A percentile compares a stretch with the other conserved stretches of the same genome.
These are phyloP conservation scores for Halcyon badia DNA, from an alignment of 2,797 vertebrate species.

Conservation along the genomic window DNA sequence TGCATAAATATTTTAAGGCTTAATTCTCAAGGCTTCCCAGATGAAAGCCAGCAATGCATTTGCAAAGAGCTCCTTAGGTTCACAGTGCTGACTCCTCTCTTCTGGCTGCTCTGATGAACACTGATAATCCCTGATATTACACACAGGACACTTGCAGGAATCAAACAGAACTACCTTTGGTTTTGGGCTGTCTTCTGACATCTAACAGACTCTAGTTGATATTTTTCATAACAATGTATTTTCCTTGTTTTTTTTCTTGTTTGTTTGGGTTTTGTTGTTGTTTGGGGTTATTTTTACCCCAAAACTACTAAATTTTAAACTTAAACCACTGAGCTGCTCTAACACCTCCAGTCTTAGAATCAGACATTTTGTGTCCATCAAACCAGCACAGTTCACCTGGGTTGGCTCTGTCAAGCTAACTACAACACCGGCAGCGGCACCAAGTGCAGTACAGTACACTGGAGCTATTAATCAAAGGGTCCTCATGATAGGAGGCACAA, in stretches of 20 bases:
- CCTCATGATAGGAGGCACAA: background rate
- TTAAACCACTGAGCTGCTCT: background rate
- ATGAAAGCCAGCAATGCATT: background rate
- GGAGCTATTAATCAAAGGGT: fast-evolving
- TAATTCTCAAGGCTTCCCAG: background rate
- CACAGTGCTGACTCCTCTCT: background rate
- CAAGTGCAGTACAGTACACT: background rate
- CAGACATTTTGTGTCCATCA: background rate
- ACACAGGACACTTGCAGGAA: background rate
- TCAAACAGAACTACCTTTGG: background rate
- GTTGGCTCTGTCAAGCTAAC: background rate
- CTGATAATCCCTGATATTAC: background rate
- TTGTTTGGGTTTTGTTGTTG: background rate
- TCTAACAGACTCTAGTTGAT: fast-evolving
- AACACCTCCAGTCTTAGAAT: background rate
- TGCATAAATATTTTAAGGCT: background rate
- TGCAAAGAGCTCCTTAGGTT: background rate
- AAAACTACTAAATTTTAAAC: background rate
- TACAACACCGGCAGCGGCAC: background rate
- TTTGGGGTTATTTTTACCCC: background rate
- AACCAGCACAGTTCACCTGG: background rate
- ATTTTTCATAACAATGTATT: background rate
- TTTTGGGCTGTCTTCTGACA: background rate
- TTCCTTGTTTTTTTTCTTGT: background rate
- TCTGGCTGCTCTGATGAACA: background rate